Percentiles rank a stretch among this genome's conserved stretches.
Evolutionary conservation across 2,113 vertebrate species (phyloP).

Genomic region (Nesospiza acunhae): DNA sequence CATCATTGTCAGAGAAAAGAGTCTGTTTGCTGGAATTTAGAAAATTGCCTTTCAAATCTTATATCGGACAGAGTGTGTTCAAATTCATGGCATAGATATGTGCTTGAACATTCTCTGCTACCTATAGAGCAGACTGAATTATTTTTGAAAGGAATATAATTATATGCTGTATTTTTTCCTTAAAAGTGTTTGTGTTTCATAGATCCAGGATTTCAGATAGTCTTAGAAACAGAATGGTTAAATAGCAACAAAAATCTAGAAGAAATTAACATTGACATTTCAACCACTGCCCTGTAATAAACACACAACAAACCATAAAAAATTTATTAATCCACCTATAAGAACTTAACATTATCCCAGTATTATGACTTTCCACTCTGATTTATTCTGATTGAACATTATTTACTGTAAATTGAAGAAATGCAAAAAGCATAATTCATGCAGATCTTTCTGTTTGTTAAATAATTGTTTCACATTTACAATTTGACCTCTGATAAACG

Average conservation of each 20-base stretch:
- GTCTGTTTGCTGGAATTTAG: background rate
- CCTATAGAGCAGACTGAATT: background rate
- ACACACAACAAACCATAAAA: background rate
- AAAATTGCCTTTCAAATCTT: background rate
- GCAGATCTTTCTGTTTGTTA: background rate
- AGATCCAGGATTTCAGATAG: background rate
- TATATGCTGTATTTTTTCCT: background rate
- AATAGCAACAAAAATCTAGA: background rate
- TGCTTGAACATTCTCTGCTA: background rate
- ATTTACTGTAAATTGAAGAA: slow-evolving; percentile 5
- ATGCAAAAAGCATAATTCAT: background rate
- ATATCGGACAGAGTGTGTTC: background rate
- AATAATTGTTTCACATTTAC: background rate
- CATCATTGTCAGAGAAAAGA: background rate
- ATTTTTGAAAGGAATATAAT: background rate
- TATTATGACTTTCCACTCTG: background rate
- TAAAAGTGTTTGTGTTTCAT: background rate
- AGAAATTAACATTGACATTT: background rate
- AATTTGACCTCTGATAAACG: background rate
- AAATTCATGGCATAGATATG: background rate
- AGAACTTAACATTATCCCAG: background rate
- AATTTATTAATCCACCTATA: background rate
- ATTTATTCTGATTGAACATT: background rate
- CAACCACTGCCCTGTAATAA: background rate
- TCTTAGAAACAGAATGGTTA: background rate